Conservation (phyloP, 2,888 invertebrate genomes). For the Sylvicola cinctus region DNA sequence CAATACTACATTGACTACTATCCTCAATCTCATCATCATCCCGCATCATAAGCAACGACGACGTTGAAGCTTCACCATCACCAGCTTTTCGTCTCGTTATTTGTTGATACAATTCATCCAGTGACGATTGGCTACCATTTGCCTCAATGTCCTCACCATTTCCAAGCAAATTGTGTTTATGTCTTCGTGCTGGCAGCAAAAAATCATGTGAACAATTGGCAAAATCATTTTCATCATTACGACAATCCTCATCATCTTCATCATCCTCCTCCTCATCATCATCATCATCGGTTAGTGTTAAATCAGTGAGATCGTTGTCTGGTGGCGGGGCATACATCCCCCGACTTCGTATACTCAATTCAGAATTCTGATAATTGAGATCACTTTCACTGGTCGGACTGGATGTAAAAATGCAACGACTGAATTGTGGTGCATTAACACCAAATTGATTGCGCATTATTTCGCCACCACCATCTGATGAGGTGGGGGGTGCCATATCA, state of each 20-base stretch:
- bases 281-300: slow-evolving; percentile 26
- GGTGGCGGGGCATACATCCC: slow-evolving; percentile 40
- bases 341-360: slow-evolving; percentile 36
- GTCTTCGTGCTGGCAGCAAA: slow-evolving; percentile 5
- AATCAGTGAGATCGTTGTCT: slow-evolving; percentile 26
- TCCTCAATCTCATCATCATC: slow-evolving; percentile 12
- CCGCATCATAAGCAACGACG: slow-evolving; percentile 4
- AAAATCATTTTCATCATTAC: slow-evolving; percentile 7
- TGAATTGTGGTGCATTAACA: slow-evolving; percentile 10
- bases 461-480: slow-evolving; percentile 4
- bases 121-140: slow-evolving; percentile 17
- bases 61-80: slow-evolving; percentile 6
- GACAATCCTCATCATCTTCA: slow-evolving; percentile 12
- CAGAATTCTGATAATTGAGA: slow-evolving; percentile 41
- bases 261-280: slow-evolving; percentile 14
- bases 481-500: slow-evolving; percentile 9
- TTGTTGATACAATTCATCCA: slow-evolving; percentile 50
- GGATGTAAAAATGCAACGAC: slow-evolving; percentile 10
- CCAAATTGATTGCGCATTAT: slow-evolving; percentile 4
- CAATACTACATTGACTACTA: slow-evolving; percentile 24
- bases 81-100: slow-evolving; percentile 23
- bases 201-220: slow-evolving; percentile 12
- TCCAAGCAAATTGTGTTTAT: too few species aligned
- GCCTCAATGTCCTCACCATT: slow-evolving; percentile 6
- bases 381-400: slow-evolving; percentile 36